Evolutionary conservation across 1,140 invertebrate genomes (phyloP).

Genomic region (Mamestra configurata): DNA sequence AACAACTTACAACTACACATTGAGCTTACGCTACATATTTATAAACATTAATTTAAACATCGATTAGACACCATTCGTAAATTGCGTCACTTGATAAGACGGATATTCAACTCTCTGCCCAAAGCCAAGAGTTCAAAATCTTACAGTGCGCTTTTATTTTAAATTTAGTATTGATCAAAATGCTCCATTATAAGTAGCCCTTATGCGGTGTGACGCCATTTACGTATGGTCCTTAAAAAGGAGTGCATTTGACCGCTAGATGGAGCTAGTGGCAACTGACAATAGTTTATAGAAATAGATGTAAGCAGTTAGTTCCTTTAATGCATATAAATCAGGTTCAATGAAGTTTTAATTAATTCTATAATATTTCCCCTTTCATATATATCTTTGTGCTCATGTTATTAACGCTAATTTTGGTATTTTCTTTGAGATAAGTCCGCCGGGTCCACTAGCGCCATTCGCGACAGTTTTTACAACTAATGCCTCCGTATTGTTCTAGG

Average conservation of each 20-base stretch:
- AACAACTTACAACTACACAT: conserved; percentile 45
- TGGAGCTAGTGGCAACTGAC: conserved; percentile 21
- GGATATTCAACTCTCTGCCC: too few species aligned
- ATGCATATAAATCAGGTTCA: too few species aligned
- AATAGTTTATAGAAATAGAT: neutral
- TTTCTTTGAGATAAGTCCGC: neutral
- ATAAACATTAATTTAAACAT: conserved; percentile 28
- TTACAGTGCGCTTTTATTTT: too few species aligned
- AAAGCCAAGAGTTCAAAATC: neutral
- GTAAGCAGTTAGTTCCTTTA: neutral
- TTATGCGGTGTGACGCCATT: neutral
- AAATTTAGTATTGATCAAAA: too few species aligned
- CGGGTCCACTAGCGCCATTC: conserved; percentile 27
- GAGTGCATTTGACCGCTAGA: conserved; percentile 40
- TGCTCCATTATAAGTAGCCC: too few species aligned
- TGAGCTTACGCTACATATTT: conserved; percentile 43
- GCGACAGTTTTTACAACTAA: conserved; percentile 37
- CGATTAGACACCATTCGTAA: neutral
- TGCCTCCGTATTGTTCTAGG: conserved; percentile 35
- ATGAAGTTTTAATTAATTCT: too few species aligned
- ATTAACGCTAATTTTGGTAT: conserved; percentile 24
- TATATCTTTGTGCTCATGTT: conserved; percentile 3
- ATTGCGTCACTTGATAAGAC: neutral
- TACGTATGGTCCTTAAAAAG: neutral
- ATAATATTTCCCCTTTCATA: neutral